Percentiles rank a stretch among this genome's conserved stretches.
phyloP scores from a whole-genome alignment of 2,113 vertebrate species.

The Centrocercus urophasianus region DNA sequence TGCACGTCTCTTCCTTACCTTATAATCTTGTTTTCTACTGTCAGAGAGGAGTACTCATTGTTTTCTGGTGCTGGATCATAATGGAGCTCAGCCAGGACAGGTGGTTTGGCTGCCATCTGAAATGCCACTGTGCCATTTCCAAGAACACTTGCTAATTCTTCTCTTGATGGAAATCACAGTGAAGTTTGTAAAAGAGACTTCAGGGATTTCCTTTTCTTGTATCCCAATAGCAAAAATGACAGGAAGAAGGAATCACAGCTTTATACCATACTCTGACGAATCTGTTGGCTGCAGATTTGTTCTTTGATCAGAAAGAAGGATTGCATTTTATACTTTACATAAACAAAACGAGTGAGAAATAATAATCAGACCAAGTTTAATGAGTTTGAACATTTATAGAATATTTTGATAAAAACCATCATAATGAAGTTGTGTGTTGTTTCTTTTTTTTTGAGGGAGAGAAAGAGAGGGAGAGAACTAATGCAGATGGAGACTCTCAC shows the following conservation, averaged over 20 bases:
- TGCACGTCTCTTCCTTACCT: neutral
- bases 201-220: neutral
- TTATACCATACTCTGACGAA: neutral
- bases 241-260: neutral
- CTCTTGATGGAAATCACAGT: neutral
- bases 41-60: neutral
- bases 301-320: neutral
- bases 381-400: neutral
- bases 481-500: neutral
- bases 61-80: neutral
- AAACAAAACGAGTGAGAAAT: neutral
- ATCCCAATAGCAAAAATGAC: neutral
- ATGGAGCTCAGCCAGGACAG: neutral
- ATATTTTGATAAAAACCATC: neutral
- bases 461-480: neutral
- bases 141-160: neutral
- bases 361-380: neutral
- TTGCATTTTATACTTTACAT: neutral
- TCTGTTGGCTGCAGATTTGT: neutral
- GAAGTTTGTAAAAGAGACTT: neutral
- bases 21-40: neutral
- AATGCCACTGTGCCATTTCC: rapidly evolving
- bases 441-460: neutral
- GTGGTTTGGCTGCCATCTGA: neutral
- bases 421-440: neutral